phyloP scores from a whole-genome alignment of 2,888 invertebrate genomes.

The Argyresthia albistria region DNA sequence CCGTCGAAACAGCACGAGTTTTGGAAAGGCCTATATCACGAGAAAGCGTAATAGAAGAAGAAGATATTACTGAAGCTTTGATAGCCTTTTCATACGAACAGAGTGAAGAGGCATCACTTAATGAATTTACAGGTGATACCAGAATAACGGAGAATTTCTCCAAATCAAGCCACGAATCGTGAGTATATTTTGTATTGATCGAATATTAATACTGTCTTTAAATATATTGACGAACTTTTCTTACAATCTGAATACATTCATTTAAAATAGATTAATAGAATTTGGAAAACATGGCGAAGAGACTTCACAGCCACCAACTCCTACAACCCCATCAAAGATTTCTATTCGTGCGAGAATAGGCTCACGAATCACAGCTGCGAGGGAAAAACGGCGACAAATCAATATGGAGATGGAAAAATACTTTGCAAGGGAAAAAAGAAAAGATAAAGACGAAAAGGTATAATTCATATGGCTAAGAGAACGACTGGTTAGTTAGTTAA shows the following conservation, averaged over 20 bases:
- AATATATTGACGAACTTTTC: too few relatives aligned
- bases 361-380: conserved; percentile 33
- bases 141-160: conserved; percentile 19
- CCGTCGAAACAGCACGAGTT: neutral
- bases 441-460: conserved; percentile 32
- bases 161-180: conserved; percentile 48
- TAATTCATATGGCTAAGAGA: conserved; percentile 19
- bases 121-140: neutral
- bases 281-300: conserved; percentile 18
- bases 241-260: neutral
- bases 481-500: too few relatives aligned
- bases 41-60: conserved; percentile 20
- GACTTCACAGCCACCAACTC: conserved; percentile 26
- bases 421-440: conserved; percentile 27
- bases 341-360: conserved; percentile 45
- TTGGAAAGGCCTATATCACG: neutral
- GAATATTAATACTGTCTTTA: neutral
- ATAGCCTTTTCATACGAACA: too few relatives aligned
- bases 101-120: conserved; percentile 17
- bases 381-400: conserved; percentile 28
- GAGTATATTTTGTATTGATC: conserved; percentile 23
- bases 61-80: conserved; percentile 23
- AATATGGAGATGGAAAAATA: conserved; percentile 22
- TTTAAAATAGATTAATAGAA: conserved; percentile 33
- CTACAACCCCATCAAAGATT: conserved; percentile 25